A percentile compares a stretch with the other conserved stretches of the same genome.
Conservation (phyloP, 2,888 invertebrate genomes). For the Rugalucina vietnamica region DNA sequence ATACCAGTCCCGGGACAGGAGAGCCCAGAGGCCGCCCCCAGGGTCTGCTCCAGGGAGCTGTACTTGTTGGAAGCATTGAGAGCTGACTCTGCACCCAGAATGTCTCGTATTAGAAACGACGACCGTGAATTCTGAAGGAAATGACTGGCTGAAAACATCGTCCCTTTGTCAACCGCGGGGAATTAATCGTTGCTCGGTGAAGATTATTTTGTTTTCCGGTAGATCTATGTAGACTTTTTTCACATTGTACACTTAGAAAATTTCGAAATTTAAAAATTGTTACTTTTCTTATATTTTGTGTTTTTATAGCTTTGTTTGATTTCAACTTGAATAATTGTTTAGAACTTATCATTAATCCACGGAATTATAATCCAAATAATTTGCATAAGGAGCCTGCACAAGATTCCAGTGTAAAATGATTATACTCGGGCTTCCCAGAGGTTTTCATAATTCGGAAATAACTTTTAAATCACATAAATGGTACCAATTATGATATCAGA, state of each 20-base stretch:
- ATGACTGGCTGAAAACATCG: conserved; percentile 42
- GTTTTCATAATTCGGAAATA: conserved; percentile 7
- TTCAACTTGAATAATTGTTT: too few relatives aligned
- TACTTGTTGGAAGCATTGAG: conserved; percentile 31
- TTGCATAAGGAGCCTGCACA: too few relatives aligned
- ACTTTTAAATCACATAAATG: conserved; percentile 54
- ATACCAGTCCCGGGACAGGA: conserved; percentile 16
- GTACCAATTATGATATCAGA: conserved; percentile 41
- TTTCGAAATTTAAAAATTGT: too few relatives aligned
- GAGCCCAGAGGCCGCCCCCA: conserved; percentile 24
- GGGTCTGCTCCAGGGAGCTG: conserved; percentile 52
- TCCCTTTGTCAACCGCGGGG: neutral
- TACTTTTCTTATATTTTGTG: too few relatives aligned
- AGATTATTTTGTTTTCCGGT: too few relatives aligned
- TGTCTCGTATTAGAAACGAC: conserved; percentile 75
- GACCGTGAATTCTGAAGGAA: conserved; percentile 48
- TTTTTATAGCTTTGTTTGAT: too few relatives aligned
- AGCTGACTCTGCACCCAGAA: conserved; percentile 61
- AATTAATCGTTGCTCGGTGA: too few relatives aligned
- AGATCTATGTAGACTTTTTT: too few relatives aligned
- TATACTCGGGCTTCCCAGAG: neutral
- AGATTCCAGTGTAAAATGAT: neutral
- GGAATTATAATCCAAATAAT: too few relatives aligned
- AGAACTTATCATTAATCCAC: too few relatives aligned
- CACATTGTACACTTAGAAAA: too few relatives aligned